Conservation (phyloP, 2,888 invertebrate genomes). For the Anodontia alba region DNA sequence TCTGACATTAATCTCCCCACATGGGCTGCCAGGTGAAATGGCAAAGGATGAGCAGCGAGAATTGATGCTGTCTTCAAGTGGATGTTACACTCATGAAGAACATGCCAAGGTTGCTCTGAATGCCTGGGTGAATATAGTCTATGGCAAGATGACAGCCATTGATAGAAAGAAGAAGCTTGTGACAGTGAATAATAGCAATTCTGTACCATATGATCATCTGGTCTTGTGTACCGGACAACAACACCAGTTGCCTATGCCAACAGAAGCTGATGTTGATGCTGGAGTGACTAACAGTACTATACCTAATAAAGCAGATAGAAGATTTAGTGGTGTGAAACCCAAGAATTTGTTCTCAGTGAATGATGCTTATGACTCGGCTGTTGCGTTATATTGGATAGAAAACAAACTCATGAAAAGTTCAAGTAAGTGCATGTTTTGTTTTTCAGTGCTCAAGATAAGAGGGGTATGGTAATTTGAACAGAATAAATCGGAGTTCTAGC, state of each 20-base stretch:
- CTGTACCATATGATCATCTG: conserved; percentile 84
- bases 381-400: conserved; percentile 80
- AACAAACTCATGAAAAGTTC: conserved; percentile 73
- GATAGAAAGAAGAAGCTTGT: conserved; percentile 83
- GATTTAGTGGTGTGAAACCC: conserved; percentile 72
- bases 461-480: too few species aligned
- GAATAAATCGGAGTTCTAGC: too few species aligned
- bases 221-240: conserved; percentile 83
- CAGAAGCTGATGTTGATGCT: conserved; percentile 71
- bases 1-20: conserved; percentile 89
- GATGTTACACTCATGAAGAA: conserved; percentile 81
- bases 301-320: conserved; percentile 72
- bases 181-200: conserved; percentile 76
- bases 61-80: conserved; percentile 73
- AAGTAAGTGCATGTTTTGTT: conserved; percentile 69
- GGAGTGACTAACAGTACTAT: conserved; percentile 68
- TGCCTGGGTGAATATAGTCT: conserved; percentile 89
- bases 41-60: conserved; percentile 78
- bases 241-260: conserved; percentile 82
- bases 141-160: conserved; percentile 84
- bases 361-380: conserved; percentile 83
- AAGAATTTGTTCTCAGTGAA: conserved; percentile 82
- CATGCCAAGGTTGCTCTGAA: conserved; percentile 87
- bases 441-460: too few species aligned
- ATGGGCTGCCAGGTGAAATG: conserved; percentile 87